Conservation (phyloP, 2,113 vertebrate genomes). For the Anser cygnoides region DNA sequence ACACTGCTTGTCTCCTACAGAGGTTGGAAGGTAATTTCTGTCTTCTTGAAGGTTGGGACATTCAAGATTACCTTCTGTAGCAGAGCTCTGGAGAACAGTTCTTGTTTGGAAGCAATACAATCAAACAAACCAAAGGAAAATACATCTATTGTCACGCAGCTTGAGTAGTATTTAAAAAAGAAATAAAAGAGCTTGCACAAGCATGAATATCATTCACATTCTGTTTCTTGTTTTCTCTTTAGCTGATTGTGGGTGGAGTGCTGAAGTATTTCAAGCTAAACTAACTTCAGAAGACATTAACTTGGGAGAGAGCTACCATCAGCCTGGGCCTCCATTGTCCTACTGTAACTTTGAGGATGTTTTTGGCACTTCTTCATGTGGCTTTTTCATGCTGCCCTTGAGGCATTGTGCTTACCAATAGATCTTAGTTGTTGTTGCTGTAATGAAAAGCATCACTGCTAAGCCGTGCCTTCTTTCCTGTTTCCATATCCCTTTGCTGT, state of each 20-base stretch:
- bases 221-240: slow-evolving; percentile 42
- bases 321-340: not conserved
- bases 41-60: not conserved
- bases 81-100: not conserved
- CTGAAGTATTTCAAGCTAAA: slow-evolving; percentile 26
- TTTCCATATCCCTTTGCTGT: not conserved
- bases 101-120: slow-evolving; percentile 33
- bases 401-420: slow-evolving; percentile 5
- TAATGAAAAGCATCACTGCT: slow-evolving; percentile 49
- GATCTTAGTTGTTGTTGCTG: not conserved
- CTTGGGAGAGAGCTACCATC: not conserved
- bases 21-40: not conserved
- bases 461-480: not conserved
- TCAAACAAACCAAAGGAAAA: not conserved
- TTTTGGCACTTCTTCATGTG: slow-evolving; percentile 16
- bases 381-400: slow-evolving; percentile 17
- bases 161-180: slow-evolving; percentile 35
- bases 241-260: slow-evolving; percentile 27
- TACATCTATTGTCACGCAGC: not conserved
- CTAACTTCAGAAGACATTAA: slow-evolving; percentile 21
- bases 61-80: not conserved
- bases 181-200: slow-evolving; percentile 22
- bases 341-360: slow-evolving; percentile 8
- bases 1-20: not conserved
- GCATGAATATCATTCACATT: slow-evolving; percentile 22